Evolutionary conservation across 1,140 invertebrate genomes (phyloP).

Genomic region (Rhyzopertha dominica): DNA sequence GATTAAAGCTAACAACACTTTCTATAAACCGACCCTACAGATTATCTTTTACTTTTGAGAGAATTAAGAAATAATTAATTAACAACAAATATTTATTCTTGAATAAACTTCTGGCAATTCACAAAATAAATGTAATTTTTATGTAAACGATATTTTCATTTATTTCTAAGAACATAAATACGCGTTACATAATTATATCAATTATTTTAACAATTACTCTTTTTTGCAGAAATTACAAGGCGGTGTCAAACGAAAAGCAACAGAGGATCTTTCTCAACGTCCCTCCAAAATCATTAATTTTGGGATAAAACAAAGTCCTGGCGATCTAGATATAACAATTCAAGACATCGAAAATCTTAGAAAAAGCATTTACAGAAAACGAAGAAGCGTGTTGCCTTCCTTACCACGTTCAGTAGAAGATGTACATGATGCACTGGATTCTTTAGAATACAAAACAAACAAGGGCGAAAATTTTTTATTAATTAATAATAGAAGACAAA

Average conservation of each 20-base stretch:
- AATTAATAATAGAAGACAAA: neutral
- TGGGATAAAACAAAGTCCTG: neutral
- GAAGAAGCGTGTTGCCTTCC: conserved; percentile 7
- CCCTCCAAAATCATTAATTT: conserved; percentile 4
- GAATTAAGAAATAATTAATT: too few relatives aligned
- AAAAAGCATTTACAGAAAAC: conserved; percentile 7
- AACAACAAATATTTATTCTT: too few relatives aligned
- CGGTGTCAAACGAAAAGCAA: conserved; percentile 3
- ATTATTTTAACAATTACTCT: too few relatives aligned
- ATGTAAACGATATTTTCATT: too few relatives aligned
- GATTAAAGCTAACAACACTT: too few relatives aligned
- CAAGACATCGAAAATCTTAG: conserved; percentile 1
- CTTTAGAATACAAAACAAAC: neutral
- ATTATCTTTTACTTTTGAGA: too few relatives aligned
- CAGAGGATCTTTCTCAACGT: conserved; percentile 1
- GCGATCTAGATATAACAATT: conserved; percentile 1
- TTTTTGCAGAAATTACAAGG: conserved; percentile 6
- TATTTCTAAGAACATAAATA: too few relatives aligned
- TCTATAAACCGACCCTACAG: too few relatives aligned
- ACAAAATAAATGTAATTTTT: too few relatives aligned
- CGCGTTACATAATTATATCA: too few relatives aligned
- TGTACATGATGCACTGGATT: conserved; percentile 4
- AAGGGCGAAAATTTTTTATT: conserved; percentile 3
- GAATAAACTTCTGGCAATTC: too few relatives aligned
- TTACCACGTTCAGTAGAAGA: conserved; percentile 6